These are phyloP conservation scores for Drosophila hydei DNA, from an alignment of 1,140 invertebrate species.

Conservation along the genomic window DNA sequence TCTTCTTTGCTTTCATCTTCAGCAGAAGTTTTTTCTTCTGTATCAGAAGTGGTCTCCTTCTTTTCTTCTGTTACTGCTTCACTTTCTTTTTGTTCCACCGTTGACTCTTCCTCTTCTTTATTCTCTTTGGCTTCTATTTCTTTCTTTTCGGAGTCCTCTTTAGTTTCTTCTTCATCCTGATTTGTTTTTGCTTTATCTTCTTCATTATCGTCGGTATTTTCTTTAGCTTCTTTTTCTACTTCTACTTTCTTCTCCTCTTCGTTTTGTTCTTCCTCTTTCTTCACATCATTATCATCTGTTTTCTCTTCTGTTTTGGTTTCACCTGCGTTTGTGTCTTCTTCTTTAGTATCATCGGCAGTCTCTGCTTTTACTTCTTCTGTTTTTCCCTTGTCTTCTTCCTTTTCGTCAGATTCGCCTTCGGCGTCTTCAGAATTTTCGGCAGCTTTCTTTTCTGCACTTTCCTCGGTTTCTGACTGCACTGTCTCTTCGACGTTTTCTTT, in stretches of 20 bases:
- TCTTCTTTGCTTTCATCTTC: slow-evolving; percentile 50
- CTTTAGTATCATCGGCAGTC: neutral
- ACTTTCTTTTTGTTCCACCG: neutral
- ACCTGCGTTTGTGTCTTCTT: neutral
- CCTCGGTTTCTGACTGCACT: neutral
- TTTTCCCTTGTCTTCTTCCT: neutral
- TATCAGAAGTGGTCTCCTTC: slow-evolving; percentile 7
- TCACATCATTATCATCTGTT: neutral
- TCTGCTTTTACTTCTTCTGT: neutral
- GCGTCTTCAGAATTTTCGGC: neutral
- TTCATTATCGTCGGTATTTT: neutral
- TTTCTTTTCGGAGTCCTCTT: neutral
- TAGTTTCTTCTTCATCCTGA: neutral
- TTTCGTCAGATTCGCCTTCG: neutral
- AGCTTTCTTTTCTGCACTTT: neutral
- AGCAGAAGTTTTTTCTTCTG: slow-evolving; percentile 5
- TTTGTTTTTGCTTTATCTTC: neutral
- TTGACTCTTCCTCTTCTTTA: neutral
- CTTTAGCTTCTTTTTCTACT: neutral
- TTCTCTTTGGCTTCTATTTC: neutral
- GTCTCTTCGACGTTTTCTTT: slow-evolving; percentile 4
- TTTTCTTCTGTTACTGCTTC: neutral
- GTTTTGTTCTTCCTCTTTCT: neutral
- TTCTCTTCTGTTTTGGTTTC: neutral
- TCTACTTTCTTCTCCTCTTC: neutral